Evolutionary conservation across 35 echinoderm and acorn worm genomes (phyloP).

Genomic region (Amphiura filiformis): DNA sequence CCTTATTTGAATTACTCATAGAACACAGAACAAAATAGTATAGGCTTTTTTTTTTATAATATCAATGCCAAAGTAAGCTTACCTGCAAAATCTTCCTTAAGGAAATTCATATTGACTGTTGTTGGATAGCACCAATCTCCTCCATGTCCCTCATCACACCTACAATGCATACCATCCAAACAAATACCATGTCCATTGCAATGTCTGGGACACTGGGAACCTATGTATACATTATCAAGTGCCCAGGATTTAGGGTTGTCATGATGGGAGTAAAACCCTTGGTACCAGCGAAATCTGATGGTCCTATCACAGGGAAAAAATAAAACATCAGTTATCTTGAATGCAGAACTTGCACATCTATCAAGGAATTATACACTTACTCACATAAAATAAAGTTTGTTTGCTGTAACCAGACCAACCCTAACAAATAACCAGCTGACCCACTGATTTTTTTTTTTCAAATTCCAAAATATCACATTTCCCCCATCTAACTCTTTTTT

Average conservation of each 20-base stretch:
- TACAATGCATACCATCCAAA: conserved; percentile 53
- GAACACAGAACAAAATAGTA: no score
- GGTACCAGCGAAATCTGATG: conserved; percentile 87
- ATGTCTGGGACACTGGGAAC: conserved; percentile 57
- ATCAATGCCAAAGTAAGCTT: neutral
- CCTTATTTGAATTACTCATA: no score
- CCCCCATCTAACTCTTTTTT: no score
- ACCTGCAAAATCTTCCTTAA: conserved; percentile 94
- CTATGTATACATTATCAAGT: conserved; percentile 89
- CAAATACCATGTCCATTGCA: conserved; percentile 77
- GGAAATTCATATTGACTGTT: conserved; percentile 33
- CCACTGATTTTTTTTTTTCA: no score
- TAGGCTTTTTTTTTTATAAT: no score
- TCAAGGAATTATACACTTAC: no score
- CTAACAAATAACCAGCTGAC: no score
- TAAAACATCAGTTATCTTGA: neutral
- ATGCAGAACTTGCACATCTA: no score
- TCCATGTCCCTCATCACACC: conserved; percentile 72
- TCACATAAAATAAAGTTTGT: no score
- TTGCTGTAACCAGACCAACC: no score
- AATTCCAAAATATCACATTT: no score
- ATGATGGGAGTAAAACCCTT: conserved; percentile 52
- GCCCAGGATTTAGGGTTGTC: conserved; percentile 69
- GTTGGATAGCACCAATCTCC: conserved; percentile 37
- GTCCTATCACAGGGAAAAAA: conserved; percentile 30